Evolutionary conservation across 2,113 vertebrate species (phyloP).

Genomic region (Opisthocomus hoazin): DNA sequence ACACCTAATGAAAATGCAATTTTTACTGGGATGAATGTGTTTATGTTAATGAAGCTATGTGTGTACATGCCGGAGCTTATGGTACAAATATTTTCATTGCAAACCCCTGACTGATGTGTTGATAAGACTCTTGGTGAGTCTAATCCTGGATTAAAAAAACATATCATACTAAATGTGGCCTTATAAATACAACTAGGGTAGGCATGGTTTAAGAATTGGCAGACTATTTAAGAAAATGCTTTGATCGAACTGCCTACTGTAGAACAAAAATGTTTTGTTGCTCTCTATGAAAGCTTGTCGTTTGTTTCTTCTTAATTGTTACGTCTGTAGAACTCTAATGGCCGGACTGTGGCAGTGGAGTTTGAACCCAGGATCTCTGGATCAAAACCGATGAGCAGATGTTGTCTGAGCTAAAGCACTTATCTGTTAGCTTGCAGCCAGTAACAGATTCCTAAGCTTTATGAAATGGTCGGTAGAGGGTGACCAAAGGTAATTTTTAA

Average conservation of each 20-base stretch:
- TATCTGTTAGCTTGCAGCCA: not conserved
- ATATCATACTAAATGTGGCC: fast-evolving
- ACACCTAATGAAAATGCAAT: not conserved
- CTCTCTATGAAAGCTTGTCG: not conserved
- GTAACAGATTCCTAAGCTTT: not conserved
- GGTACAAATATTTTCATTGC: not conserved
- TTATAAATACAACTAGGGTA: not conserved
- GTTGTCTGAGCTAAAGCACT: not conserved
- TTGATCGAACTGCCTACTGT: not conserved
- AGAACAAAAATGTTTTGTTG: not conserved
- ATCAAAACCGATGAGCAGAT: not conserved
- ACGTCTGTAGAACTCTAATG: not conserved
- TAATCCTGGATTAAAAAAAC: slow-evolving; percentile 4
- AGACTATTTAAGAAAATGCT: not conserved
- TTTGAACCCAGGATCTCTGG: not conserved
- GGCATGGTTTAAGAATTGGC: not conserved
- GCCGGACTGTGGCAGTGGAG: not conserved
- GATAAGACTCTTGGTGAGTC: not conserved
- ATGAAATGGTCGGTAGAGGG: not conserved
- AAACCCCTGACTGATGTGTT: not conserved
- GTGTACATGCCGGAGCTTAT: not conserved
- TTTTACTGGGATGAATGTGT: not conserved
- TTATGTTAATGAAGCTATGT: not conserved
- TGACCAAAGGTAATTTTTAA: slow-evolving; percentile 2
- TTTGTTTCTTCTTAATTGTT: not conserved